phyloP scores from a whole-genome alignment of 2,888 invertebrate species.

The Polylopha cassiicola region DNA sequence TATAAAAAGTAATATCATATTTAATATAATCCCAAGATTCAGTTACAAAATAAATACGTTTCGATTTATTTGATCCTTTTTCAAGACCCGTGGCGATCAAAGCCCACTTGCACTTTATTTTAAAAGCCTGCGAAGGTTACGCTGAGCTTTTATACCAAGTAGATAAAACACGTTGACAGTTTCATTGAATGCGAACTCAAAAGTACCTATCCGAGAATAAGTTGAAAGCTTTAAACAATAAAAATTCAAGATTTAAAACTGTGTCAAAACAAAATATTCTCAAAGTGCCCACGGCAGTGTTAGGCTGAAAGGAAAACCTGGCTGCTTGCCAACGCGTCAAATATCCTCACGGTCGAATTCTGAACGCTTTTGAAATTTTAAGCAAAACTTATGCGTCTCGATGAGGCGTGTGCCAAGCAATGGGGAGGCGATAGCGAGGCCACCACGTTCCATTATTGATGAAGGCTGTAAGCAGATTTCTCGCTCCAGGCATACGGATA shows the following conservation, averaged over 20 bases:
- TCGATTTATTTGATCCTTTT: slow-evolving; percentile 3
- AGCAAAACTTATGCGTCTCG: slow-evolving; percentile 19
- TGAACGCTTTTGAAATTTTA: slow-evolving; percentile 18
- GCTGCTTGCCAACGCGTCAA: slow-evolving; percentile 8
- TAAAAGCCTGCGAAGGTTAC: not conserved
- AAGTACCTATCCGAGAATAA: no score
- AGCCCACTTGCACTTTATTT: slow-evolving; percentile 2
- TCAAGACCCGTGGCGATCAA: slow-evolving; percentile 1
- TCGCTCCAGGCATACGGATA: slow-evolving; percentile 17
- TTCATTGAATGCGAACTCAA: slow-evolving; percentile 1
- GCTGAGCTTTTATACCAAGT: no score
- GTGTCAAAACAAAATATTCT: no score
- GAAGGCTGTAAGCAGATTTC: slow-evolving; percentile 24
- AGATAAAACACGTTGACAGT: slow-evolving; percentile 2
- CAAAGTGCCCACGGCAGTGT: no score
- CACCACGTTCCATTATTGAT: slow-evolving; percentile 26
- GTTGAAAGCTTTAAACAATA: no score
- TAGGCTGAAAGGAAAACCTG: slow-evolving; percentile 17
- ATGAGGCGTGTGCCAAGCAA: slow-evolving; percentile 32
- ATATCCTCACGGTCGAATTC: slow-evolving; percentile 2
- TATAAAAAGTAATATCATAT: no score
- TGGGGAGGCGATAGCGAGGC: slow-evolving; percentile 26
- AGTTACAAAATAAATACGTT: slow-evolving; percentile 7
- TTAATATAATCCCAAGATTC: no score
- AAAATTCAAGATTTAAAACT: no score